Base-by-base conservation (phyloP, 2,113 vertebrate species). In the Nothocercus julius region DNA sequence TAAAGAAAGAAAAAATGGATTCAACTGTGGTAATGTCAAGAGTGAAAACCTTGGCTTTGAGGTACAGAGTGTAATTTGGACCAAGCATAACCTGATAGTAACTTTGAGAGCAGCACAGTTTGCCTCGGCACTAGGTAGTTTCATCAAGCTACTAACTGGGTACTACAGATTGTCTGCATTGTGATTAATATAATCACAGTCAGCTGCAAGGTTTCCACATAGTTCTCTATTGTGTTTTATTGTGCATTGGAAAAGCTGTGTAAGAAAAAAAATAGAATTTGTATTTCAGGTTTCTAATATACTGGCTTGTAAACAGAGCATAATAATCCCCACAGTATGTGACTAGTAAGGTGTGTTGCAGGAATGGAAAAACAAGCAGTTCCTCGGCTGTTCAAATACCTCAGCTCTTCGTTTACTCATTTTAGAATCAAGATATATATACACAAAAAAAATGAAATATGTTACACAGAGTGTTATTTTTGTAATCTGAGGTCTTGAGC, bases 291-390 rank as follows among this genome's bases (percentile, higher is more conserved):
- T 69, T 70, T 53, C 17, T 72, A 13, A 67, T 13, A 8, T 25
- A 44, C 11, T 83, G 47, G 34, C 59, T 91, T 86, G 53, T 53
- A 32, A 9, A 27, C 49, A 61, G 38, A 82, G 30, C 28, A 28
- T 9, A 7, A 11, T 44, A 44, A 30, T n/a, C 24, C 11, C 6
- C 1, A 2, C 7, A 3, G 6, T 27, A 9, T 2, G 3, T 66
- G n/a, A 25, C 13, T 62, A 28, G 3, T 7, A 16, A 44, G 10
- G 42, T 64, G 42, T 24, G 54, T 36, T 47, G 20, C 40, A 49
- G 70, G 58, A 77, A 17, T 18, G 30, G 49, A 70, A 59, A 44
- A 3, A 3, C n/a, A 36, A 20, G 11, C 30, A 4, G 13, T 64
- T 87, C 69, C 51, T 24, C 28, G 21, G 58, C 59, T n/a, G 13